phyloP scores from a whole-genome alignment of 1,140 invertebrate species.

The Nixonia krombeini region DNA sequence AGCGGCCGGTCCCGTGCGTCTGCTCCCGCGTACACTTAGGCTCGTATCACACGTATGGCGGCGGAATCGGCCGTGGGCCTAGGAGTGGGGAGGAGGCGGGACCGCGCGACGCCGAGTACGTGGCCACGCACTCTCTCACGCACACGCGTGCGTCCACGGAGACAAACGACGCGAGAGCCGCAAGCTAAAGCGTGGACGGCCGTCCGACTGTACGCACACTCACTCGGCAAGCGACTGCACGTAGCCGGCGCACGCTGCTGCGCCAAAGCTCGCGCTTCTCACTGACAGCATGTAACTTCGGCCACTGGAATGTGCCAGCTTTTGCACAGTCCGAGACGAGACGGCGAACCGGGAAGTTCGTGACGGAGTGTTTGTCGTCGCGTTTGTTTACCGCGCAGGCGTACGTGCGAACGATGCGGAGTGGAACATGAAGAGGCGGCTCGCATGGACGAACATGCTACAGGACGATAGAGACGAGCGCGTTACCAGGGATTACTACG shows the following conservation, averaged over 20 bases:
- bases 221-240: slow-evolving; percentile 23
- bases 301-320: slow-evolving; percentile 69
- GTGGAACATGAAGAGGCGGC: slow-evolving; percentile 3
- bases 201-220: slow-evolving; percentile 22
- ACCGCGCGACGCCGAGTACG: slow-evolving; percentile 44
- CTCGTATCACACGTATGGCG: slow-evolving; percentile 59
- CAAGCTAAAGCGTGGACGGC: slow-evolving; percentile 14
- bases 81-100: slow-evolving; percentile 61
- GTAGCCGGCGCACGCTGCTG: slow-evolving; percentile 29
- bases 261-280: too few relatives aligned
- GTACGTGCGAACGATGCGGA: slow-evolving; percentile 11
- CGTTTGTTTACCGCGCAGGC: too few relatives aligned
- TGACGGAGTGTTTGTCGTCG: slow-evolving; percentile 21
- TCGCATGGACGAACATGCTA: not conserved
- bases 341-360: slow-evolving; percentile 70
- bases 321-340: slow-evolving; percentile 71
- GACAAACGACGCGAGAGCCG: slow-evolving; percentile 24
- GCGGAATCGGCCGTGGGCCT: slow-evolving; percentile 32
- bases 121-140: slow-evolving; percentile 49
- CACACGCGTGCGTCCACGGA: slow-evolving; percentile 20
- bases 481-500: slow-evolving; percentile 1
- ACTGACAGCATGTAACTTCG: slow-evolving; percentile 71
- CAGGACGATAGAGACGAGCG: not conserved
- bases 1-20: slow-evolving; percentile 23
- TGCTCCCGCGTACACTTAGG: slow-evolving; percentile 30